Conservation (phyloP, 2,113 vertebrate species). For the Cyprinus carpio region DNA sequence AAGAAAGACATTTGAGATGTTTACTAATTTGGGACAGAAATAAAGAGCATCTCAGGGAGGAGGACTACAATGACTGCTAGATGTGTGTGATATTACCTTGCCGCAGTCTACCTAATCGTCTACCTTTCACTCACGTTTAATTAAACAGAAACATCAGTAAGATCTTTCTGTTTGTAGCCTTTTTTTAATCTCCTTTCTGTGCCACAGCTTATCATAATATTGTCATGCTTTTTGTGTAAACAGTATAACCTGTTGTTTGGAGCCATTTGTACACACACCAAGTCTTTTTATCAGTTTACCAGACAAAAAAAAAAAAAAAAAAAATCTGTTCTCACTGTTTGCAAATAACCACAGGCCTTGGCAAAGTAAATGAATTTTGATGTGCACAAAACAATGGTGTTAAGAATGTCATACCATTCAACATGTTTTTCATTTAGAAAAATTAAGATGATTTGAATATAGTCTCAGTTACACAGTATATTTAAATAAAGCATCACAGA, state of each 20-base stretch:
- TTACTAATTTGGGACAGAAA: neutral
- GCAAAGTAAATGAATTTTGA: conserved; percentile 12
- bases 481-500: neutral
- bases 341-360: conserved; percentile 11
- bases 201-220: conserved; percentile 14
- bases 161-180: conserved; percentile 2
- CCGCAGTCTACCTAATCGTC: neutral
- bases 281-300: conserved; percentile 43
- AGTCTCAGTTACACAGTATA: conserved; percentile 17
- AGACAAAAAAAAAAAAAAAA: conserved; percentile 21
- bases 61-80: neutral
- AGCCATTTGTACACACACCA: conserved; percentile 38
- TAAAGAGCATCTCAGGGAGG: neutral
- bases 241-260: conserved; percentile 43
- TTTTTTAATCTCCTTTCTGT: conserved; percentile 11
- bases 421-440: neutral
- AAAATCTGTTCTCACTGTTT: neutral
- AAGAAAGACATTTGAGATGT: neutral
- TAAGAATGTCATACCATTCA: neutral
- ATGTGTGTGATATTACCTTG: neutral
- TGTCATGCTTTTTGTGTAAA: conserved; percentile 50
- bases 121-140: conserved; percentile 14
- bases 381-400: neutral
- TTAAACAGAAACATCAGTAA: conserved; percentile 18
- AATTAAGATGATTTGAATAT: neutral